Percentiles rank a stretch among this genome's conserved stretches.
Evolutionary conservation across 2,113 vertebrate genomes (phyloP).

Genomic region (Chionis minor): DNA sequence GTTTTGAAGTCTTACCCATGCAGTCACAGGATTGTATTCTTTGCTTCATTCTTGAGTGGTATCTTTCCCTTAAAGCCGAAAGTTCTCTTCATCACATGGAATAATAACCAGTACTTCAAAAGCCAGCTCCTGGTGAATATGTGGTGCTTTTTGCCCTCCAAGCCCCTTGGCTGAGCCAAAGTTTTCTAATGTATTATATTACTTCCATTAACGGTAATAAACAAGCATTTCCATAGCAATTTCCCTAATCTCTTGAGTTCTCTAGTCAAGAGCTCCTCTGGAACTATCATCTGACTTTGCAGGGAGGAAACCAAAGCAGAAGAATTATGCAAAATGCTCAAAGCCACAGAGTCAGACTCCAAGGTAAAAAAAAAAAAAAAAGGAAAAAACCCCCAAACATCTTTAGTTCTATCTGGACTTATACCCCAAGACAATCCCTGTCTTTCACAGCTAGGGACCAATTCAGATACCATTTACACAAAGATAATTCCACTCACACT

Average conservation of each 20-base stretch:
- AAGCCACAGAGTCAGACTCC: neutral
- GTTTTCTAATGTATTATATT: neutral
- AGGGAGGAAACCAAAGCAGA: conserved; percentile 35
- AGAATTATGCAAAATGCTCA: conserved; percentile 44
- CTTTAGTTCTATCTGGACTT: neutral
- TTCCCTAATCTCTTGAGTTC: conserved; percentile 40
- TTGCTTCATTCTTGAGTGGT: neutral
- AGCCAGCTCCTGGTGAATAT: neutral
- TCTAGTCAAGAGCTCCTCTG: neutral
- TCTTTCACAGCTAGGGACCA: conserved; percentile 30
- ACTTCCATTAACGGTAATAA: neutral
- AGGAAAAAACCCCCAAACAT: neutral
- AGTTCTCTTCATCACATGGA: neutral
- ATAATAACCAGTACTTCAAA: neutral
- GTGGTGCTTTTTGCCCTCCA: neutral
- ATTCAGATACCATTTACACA: conserved; percentile 5
- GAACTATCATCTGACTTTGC: conserved; percentile 17
- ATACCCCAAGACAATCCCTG: neutral
- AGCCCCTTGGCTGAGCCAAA: neutral
- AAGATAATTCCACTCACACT: conserved; percentile 21
- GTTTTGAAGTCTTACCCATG: neutral
- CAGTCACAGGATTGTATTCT: neutral
- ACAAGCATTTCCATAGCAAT: conserved; percentile 11
- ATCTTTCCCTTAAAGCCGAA: neutral
- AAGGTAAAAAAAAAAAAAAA: neutral